A percentile compares a stretch with the other conserved stretches of the same genome.
These are phyloP conservation scores for Heliangelus exortis DNA, from an alignment of 2,797 vertebrate species.

Conservation along the genomic window DNA sequence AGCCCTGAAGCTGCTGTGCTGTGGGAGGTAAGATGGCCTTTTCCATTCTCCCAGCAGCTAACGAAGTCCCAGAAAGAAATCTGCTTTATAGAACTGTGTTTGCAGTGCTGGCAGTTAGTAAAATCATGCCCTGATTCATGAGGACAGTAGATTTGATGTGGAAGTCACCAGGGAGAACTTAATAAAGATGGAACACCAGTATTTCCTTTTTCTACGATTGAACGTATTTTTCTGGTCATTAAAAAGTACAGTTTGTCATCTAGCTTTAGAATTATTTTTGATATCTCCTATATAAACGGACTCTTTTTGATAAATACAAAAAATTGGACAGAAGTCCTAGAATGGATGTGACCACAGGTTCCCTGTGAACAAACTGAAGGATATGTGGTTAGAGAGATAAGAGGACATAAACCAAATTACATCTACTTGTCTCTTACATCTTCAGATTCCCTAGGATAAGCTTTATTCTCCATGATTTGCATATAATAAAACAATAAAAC, in stretches of 20 bases:
- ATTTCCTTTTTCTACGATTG: not conserved
- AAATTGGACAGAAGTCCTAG: not conserved
- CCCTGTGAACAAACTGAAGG: not conserved
- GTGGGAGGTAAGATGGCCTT: not conserved
- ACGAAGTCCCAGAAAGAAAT: not conserved
- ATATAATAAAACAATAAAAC: not conserved
- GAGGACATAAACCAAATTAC: not conserved
- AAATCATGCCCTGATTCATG: not conserved
- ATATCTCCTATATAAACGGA: not conserved
- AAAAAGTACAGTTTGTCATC: not conserved
- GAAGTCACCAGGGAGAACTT: not conserved
- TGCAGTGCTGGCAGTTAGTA: not conserved
- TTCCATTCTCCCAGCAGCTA: not conserved
- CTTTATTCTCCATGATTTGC: not conserved
- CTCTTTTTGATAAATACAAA: not conserved
- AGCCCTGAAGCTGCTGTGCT: not conserved
- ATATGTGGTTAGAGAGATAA: not conserved
- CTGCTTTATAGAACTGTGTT: not conserved
- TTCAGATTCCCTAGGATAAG: not conserved
- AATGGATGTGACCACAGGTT: not conserved
- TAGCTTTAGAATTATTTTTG: not conserved
- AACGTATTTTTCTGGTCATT: not conserved
- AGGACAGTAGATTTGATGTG: not conserved
- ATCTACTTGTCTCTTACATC: not conserved
- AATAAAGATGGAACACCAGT: not conserved